Base-by-base conservation (phyloP, 2,888 invertebrate species). In the Drosophila siamana region DNA sequence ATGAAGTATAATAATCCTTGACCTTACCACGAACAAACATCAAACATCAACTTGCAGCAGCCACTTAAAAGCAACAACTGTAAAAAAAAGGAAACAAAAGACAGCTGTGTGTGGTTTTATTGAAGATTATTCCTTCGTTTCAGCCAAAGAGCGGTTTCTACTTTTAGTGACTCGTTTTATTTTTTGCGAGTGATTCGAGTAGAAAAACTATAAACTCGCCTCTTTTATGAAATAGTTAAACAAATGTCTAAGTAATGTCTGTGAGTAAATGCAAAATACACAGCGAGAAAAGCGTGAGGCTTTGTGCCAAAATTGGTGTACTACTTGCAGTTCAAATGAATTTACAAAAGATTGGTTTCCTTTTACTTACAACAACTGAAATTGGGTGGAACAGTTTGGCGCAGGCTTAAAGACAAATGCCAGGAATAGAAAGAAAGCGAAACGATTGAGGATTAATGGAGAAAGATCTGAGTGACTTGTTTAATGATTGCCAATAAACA, bases 1-100 rank as follows among this genome's bases (percentile, higher is more conserved):
- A 89, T 89, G 74, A 81, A 85, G 89, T 85, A 88, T 88, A 86
- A 88, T 85, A 89, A 85, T 85, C 89, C 85, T 89, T 85, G 85
- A 85, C 89, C 85, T 89, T 88, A 82, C 83, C 70, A 63, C 88
- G 54, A 78, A 69, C 70, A 71, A 85, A 74, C 83, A 73, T 73
- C 70, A 71, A 85, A 74, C 83, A 73, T 73, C 72, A 79, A 66
- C 69, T 85, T 66, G 67, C 61, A 40, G 57, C 54, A 72, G 62
- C 56, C 51, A 66, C 66, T 69, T 56, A 55, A 44, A 44, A 57
- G 61, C 52, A 30, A 61, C 50, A 70, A 15, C 15, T 11, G 11
- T 30, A 30, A 30, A 30, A 30, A 28, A 33, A 33, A 11, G 33
- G n/a, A n/a, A 38, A 38, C 36, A 38, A 36, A 41, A 78, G 70